Conservation (phyloP, 2,797 vertebrate species). For the Lutjanus campechanus region DNA sequence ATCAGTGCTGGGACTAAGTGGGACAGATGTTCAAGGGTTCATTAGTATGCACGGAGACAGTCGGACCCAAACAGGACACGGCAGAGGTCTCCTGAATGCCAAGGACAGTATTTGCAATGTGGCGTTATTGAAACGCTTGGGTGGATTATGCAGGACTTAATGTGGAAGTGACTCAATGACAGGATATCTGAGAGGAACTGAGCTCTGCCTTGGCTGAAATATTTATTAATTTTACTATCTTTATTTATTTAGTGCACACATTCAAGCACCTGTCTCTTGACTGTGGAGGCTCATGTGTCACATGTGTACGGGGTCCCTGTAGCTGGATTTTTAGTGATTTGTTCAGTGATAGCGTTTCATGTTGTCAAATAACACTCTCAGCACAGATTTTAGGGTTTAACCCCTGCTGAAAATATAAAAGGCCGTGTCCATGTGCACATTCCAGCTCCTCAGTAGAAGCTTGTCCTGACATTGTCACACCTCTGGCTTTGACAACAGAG, state of each 20-base stretch:
- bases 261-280: background rate
- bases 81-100: slow-evolving; percentile 85
- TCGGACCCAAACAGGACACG: slow-evolving; percentile 76
- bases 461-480: background rate
- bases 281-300: background rate
- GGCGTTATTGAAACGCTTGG: slow-evolving; percentile 54
- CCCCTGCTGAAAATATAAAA: background rate
- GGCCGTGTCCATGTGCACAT: background rate
- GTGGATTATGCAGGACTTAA: slow-evolving; percentile 53
- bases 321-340: background rate
- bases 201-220: slow-evolving; percentile 1
- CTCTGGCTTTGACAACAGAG: slow-evolving; percentile 20
- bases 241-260: background rate
- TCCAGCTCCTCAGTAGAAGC: background rate
- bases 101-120: slow-evolving; percentile 78
- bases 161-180: slow-evolving; percentile 34
- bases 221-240: background rate
- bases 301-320: background rate
- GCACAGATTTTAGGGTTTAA: background rate
- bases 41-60: slow-evolving; percentile 85
- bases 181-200: slow-evolving; percentile 19
- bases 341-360: slow-evolving; percentile 2
- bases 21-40: slow-evolving; percentile 87
- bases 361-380: slow-evolving; percentile 3
- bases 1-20: slow-evolving; percentile 78